phyloP scores from a whole-genome alignment of 2,113 vertebrate genomes.

The Chelonoidis abingdonii region DNA sequence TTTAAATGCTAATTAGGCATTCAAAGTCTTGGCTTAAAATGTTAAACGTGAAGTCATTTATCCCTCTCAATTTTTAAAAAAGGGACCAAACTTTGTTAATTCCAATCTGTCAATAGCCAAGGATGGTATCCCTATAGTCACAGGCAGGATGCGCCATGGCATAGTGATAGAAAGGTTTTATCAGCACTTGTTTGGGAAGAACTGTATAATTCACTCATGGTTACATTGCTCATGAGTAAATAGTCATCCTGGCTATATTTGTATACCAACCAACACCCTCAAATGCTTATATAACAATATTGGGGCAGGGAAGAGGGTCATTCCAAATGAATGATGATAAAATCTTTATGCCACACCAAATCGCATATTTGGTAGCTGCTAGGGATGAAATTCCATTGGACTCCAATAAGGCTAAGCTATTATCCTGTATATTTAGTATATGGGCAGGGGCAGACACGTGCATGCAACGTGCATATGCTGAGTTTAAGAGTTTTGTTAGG shows the following conservation, averaged over 20 bases:
- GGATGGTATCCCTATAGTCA: neutral
- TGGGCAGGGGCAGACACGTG: neutral
- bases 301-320: neutral
- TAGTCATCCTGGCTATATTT: neutral
- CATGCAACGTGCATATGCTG: neutral
- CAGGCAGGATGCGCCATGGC: neutral
- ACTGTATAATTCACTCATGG: neutral
- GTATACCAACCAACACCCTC: neutral
- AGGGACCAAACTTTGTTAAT: neutral
- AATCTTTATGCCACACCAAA: neutral
- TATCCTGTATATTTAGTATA: neutral
- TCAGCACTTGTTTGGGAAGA: neutral
- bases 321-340: neutral
- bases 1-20: constrained; percentile 62
- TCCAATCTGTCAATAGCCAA: neutral
- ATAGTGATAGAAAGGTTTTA: neutral
- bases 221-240: neutral
- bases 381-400: neutral
- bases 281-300: neutral
- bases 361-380: neutral
- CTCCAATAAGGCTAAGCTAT: neutral
- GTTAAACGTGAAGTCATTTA: constrained; percentile 46
- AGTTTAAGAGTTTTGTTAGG: neutral
- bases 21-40: constrained; percentile 51
- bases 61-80: neutral